These are phyloP conservation scores for Gobiocypris rarus DNA, from an alignment of 2,113 vertebrate species.

Conservation along the genomic window DNA sequence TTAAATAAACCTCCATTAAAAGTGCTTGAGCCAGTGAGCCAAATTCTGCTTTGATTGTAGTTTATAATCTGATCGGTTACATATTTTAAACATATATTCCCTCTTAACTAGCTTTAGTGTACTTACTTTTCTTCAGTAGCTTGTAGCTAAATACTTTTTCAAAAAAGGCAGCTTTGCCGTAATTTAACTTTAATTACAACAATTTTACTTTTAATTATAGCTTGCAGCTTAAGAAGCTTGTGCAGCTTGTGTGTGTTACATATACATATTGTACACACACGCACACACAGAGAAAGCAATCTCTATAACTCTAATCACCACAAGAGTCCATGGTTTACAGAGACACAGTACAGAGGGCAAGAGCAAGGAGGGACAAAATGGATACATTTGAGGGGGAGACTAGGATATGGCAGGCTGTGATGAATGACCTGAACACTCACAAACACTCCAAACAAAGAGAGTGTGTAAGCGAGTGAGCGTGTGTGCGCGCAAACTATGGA, in stretches of 20 bases:
- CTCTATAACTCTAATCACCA: slow-evolving; percentile 73
- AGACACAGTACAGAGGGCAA: slow-evolving; percentile 72
- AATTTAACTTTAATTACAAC: too few species aligned
- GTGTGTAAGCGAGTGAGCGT: slow-evolving; percentile 42
- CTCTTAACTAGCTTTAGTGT: too few species aligned
- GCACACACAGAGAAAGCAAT: slow-evolving; percentile 55
- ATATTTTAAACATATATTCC: too few species aligned
- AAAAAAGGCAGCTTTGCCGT: too few species aligned
- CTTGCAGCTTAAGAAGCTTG: too few species aligned
- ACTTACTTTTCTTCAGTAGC: too few species aligned
- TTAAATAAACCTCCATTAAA: not conserved
- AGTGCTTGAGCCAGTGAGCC: not conserved
- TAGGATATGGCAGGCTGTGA: slow-evolving; percentile 71
- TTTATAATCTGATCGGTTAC: not conserved
- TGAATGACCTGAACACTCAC: slow-evolving; percentile 74
- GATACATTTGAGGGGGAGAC: slow-evolving; percentile 68
- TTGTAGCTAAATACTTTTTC: too few species aligned
- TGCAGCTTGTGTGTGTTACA: too few species aligned
- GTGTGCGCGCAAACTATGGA: slow-evolving; percentile 58
- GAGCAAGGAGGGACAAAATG: slow-evolving; percentile 71
- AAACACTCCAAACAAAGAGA: slow-evolving; percentile 67
- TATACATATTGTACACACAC: too few species aligned
- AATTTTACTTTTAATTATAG: too few species aligned
- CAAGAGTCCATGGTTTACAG: slow-evolving; percentile 69
- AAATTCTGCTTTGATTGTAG: not conserved